Conservation (phyloP, 2,797 vertebrate genomes). For the Telmatherina bonti region DNA sequence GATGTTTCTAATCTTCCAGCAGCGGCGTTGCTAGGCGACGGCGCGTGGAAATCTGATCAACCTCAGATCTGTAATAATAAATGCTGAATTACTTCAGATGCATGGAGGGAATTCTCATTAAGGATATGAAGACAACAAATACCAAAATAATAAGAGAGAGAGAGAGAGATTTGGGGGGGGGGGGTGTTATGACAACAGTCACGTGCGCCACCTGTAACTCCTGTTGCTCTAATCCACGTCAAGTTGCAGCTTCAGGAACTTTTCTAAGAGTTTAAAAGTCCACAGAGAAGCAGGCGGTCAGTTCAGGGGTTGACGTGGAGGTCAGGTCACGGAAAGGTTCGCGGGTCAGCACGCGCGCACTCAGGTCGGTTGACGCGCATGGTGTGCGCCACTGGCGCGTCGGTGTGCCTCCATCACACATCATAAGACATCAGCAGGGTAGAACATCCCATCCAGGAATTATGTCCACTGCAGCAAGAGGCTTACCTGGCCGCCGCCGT, state of each 20-base stretch:
- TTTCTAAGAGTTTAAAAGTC: background rate
- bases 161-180: too few relatives aligned
- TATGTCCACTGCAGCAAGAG: slow-evolving; percentile 29
- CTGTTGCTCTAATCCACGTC: slow-evolving; percentile 21
- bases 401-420: slow-evolving; percentile 41
- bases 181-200: too few relatives aligned
- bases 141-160: slow-evolving; percentile 2
- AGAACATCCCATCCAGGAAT: slow-evolving; percentile 31
- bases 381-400: slow-evolving; percentile 40
- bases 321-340: slow-evolving; percentile 13
- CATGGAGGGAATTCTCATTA: slow-evolving; percentile 59
- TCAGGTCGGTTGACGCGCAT: slow-evolving; percentile 30
- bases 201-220: slow-evolving; percentile 13
- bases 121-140: slow-evolving; percentile 45
- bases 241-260: slow-evolving; percentile 10
- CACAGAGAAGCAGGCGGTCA: background rate
- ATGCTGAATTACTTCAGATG: slow-evolving; percentile 66
- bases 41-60: slow-evolving; percentile 68
- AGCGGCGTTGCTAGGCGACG: slow-evolving; percentile 75
- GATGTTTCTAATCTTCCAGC: slow-evolving; percentile 56
- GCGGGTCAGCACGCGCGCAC: slow-evolving; percentile 25
- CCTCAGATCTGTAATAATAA: slow-evolving; percentile 68
- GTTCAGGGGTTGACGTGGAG: slow-evolving; percentile 12
- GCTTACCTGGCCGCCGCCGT: slow-evolving; percentile 52
- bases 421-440: slow-evolving; percentile 30